phyloP scores from a whole-genome alignment of 1,140 invertebrate species.

The Anastatus disparis region DNA sequence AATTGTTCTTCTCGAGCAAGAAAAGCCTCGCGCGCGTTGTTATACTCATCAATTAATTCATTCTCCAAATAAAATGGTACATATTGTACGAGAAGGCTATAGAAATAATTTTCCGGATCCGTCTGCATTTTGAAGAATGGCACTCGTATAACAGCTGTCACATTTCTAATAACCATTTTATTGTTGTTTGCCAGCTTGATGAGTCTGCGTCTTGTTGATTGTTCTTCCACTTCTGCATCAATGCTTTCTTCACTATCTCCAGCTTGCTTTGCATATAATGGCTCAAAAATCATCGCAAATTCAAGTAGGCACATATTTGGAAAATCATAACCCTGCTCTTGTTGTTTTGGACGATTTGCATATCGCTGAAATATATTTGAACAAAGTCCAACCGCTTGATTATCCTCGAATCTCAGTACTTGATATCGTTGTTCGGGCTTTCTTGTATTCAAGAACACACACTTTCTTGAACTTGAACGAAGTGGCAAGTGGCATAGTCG shows the following conservation, averaged over 20 bases:
- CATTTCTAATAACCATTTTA: constrained; percentile 41
- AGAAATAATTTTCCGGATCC: constrained; percentile 54
- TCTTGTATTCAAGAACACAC: neutral
- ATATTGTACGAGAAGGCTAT: constrained; percentile 55
- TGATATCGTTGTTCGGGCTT: neutral
- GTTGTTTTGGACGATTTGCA: neutral
- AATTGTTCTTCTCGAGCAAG: constrained; percentile 41
- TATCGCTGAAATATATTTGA: neutral
- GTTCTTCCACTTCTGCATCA: neutral
- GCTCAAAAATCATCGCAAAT: constrained; percentile 15
- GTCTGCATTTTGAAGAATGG: constrained; percentile 52
- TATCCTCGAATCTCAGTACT: neutral
- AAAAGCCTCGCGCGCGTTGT: constrained; percentile 53
- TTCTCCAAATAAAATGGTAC: constrained; percentile 51
- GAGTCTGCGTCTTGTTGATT: neutral
- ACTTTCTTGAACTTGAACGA: neutral
- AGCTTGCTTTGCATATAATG: neutral
- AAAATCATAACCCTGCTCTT: constrained; percentile 10
- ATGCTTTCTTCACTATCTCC: neutral
- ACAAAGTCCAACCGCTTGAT: neutral
- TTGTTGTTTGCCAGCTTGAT: constrained; percentile 46
- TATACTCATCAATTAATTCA: constrained; percentile 49
- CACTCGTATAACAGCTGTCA: constrained; percentile 51
- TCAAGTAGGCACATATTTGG: neutral
- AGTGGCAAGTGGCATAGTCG: neutral